These are phyloP conservation scores for Danaus melanippus DNA, from an alignment of 1,140 invertebrate species.

Conservation along the genomic window DNA sequence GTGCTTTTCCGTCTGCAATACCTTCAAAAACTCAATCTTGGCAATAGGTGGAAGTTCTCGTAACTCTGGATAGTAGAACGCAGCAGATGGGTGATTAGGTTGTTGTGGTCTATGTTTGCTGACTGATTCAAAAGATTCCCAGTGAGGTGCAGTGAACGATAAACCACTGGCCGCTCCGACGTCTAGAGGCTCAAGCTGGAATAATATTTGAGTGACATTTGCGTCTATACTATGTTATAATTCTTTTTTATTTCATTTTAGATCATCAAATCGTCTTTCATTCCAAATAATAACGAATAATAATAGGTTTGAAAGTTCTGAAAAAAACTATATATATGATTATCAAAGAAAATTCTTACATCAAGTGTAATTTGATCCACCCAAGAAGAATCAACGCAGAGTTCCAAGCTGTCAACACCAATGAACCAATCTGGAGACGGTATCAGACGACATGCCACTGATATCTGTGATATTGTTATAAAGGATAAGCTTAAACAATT, in stretches of 20 bases:
- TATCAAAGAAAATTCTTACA: slow-evolving; percentile 33
- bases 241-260: not conserved
- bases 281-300: not conserved
- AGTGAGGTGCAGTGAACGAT: slow-evolving; percentile 95
- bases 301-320: too few species aligned
- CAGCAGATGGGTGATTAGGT: slow-evolving; percentile 90
- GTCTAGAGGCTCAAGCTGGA: slow-evolving; percentile 91
- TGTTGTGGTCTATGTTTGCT: slow-evolving; percentile 87
- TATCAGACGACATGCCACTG: slow-evolving; percentile 85
- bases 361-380: slow-evolving; percentile 89
- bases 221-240: not conserved
- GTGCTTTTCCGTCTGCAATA: slow-evolving; percentile 33
- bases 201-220: not conserved
- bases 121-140: slow-evolving; percentile 88
- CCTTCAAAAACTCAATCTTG: slow-evolving; percentile 88
- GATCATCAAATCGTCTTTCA: not conserved
- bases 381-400: slow-evolving; percentile 96
- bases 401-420: slow-evolving; percentile 87
- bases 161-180: slow-evolving; percentile 96
- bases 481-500: too few species aligned
- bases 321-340: not conserved
- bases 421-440: slow-evolving; percentile 99
- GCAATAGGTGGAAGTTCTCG: slow-evolving; percentile 90
- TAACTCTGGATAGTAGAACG: slow-evolving; percentile 92
- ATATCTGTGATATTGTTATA: slow-evolving; percentile 70